Evolutionary conservation across 1,140 invertebrate species (phyloP), one percentile per base, ranked within the genome.

Genomic region (Trypoxylus dichotomus): DNA sequence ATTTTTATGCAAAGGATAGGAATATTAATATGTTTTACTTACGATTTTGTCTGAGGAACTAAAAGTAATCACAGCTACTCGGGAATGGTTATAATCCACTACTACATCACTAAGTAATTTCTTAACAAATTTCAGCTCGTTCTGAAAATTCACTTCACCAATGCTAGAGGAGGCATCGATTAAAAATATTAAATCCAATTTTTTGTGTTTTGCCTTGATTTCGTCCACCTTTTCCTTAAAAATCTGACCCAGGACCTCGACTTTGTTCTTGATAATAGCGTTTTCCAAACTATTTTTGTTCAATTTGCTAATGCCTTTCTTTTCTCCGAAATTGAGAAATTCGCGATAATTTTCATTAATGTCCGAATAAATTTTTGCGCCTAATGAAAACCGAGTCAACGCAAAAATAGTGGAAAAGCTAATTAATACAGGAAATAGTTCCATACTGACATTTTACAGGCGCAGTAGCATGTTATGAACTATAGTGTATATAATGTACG

Each of bases 101-200:
- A 90, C 91, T 78, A 93, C 92, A 83, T 93, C 92, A 6, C 92
- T 90, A n/a, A 94, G 80, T 0, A 94, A 84, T 83, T 93, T 93
- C 79, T 90, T 90, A 2, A 93, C 92, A 83, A 94, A 94, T 81
- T 90, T 92, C 41, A 93, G 82, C 84, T 93, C 92, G 79, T 91
- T 91, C 77, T 86, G 86, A 84, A 94, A 94, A 84, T 94, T 92
- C 2, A 88, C 85, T 63, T 87, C 84, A 1, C 93, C 93, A 2
- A 94, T 91, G 72, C 90, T 92, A 0, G 90, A 90, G 1, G 92
- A 93, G 25, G 89, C 89, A 83, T 94, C 93, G 8, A 94, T 89
- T 15, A 94, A 86, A 82, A 94, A 94, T 5, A 93, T 88, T 15
- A 94, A 83, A 82, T 94, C 93, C 60, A 92, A 82, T 29, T 83